Evolutionary conservation across 30 jellyfish, hydroid and myxozoan species (phyloP), one percentile per base, ranked within the genome.

Genomic region (Pseudorhiza aurosa): DNA sequence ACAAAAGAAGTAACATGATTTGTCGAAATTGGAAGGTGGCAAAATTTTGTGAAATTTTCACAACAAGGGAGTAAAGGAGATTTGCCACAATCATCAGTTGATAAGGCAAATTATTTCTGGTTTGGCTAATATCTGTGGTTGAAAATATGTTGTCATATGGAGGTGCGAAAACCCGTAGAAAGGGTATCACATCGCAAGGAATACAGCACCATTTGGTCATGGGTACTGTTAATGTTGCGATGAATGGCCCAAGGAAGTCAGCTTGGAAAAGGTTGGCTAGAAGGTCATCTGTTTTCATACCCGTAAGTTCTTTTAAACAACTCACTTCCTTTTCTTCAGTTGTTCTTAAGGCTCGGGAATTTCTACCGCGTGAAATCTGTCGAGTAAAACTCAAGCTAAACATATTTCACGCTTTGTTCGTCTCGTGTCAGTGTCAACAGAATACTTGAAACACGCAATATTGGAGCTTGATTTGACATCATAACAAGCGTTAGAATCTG

Each of bases 191-290:
- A 1, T 72, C 95, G 31, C 95, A 84, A 40, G 87, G 95, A n/a
- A 72, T 84, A 15, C 95, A 84, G 44, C 95, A 84, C 63, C 95
- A 84, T 43, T 72, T 84, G 22, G 95, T 84, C 10, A 71, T 84
- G 88, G 95, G 95, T 17, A 84, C 95, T 0, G 87, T 84, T 29
- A 84, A 84, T 43, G 95, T 84, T 15, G 95, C 95, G 45, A 84
- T 84, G 84, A 84, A 84, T 49, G 95, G 95, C 0, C 95, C 95
- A 10, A 45, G 78, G 22, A 84, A 73, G 60, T 62, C 83, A 14
- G 81, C 86, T 24, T 84, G 95, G 95, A 73, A 84, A 56, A 56
- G 95, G 28, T 45, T 84, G 62, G 95, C 95, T 5, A 58, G 95
- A 25, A 57, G 87, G 53, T 84, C 95, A 3, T 84, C 95, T 11